Conservation (phyloP, 2,888 invertebrate species). For the Boloria euphrosyne region DNA sequence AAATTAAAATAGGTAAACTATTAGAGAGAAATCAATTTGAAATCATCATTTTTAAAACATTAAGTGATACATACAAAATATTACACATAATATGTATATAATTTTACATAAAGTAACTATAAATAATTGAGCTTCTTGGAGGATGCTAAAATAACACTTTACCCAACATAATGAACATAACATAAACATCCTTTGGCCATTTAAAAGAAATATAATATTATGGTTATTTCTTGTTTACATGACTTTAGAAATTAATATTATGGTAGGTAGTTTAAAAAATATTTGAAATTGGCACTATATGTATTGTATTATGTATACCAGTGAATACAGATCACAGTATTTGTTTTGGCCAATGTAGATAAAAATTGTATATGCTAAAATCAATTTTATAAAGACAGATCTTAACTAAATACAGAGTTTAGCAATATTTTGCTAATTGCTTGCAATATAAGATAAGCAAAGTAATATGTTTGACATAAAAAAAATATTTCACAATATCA, state of each 20-base stretch:
- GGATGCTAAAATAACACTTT: no score
- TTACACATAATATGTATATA: no score
- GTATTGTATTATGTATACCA: no score
- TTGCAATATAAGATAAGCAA: not conserved
- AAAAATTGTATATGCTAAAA: not conserved
- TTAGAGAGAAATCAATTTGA: no score
- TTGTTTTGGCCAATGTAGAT: constrained; percentile 16
- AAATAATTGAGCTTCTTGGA: no score
- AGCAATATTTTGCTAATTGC: not conserved
- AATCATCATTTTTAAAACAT: no score
- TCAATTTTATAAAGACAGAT: not conserved
- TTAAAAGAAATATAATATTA: constrained; percentile 1
- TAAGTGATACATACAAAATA: no score
- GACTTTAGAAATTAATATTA: constrained; percentile 5
- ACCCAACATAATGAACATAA: no score
- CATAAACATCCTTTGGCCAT: not conserved
- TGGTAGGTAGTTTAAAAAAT: constrained; percentile 4
- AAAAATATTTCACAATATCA: constrained; percentile 8
- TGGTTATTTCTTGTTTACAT: not conserved
- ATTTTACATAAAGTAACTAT: no score
- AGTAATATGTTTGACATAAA: constrained; percentile 1
- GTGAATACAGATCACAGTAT: constrained; percentile 8
- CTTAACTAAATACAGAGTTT: not conserved
- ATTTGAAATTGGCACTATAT: constrained; percentile 20
- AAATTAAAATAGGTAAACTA: no score